Evolutionary conservation across 2,797 vertebrate species (phyloP), one percentile per base, ranked within the genome.

Genomic region (Microctenopoma lineatum): DNA sequence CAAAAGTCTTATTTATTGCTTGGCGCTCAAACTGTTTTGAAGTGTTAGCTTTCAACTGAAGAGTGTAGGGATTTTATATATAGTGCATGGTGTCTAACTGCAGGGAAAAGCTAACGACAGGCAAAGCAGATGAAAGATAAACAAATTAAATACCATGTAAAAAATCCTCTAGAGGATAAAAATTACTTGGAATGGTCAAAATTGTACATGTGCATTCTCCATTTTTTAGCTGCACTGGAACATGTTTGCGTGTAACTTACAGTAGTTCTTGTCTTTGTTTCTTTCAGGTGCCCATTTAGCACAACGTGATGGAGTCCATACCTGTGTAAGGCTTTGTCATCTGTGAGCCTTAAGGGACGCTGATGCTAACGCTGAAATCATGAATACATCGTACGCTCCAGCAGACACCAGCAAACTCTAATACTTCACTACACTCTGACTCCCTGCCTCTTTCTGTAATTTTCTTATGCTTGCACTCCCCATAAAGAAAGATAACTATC

Each of bases 281-380:
- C 73, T 90, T 86, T 1, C 83, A 94, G 92, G 83, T 79, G 66
- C 62, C 63, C 12, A 59, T 56, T 39, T 77, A 57, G 53, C 70
- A 14, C 54, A 48, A 58, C 21, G 84, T 57, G 63, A 88, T 79
- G 81, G 83, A 73, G 46, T 44, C 67, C 48, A 48, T 79, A 68
- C 54, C 61, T 39, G 60, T 66, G 21, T 89, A 29, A 76, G 69
- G 44, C 41, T 56, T 59, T 12, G 14, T 21, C 45, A 65, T 65
- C 59, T 42, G 7, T 51, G 18, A 27, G 27, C 66, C 59, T 57
- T 66, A 14, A 60, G 59, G 82, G 69, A 75, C 5, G 5, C 29
- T 32, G 29, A 32, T 7, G 29, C 75, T 65, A 45, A 67, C 47
- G 25, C 59, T 73, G 80, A 84, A 81, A 83, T 59, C 78, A 91